Percentiles rank a stretch among this genome's conserved stretches.
These are phyloP conservation scores for Xenopus laevis DNA, from an alignment of 2,113 vertebrate genomes.

Conservation along the genomic window DNA sequence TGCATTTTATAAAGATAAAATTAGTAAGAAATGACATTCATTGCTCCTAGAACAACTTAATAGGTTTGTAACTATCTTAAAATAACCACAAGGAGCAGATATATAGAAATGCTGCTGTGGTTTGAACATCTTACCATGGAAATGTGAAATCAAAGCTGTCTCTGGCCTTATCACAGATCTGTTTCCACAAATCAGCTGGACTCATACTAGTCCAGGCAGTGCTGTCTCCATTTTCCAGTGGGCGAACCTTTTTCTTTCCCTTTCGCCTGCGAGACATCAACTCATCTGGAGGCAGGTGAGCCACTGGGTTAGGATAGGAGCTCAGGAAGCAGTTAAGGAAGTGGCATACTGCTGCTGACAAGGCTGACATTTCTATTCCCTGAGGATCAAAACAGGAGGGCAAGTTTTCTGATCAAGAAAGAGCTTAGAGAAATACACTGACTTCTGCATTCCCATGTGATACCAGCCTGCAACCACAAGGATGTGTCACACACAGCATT, in stretches of 20 bases:
- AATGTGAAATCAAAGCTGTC: conserved; percentile 65
- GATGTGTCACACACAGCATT: no score
- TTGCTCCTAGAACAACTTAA: no score
- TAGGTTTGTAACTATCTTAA: no score
- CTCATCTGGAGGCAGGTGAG: conserved; percentile 59
- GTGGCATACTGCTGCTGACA: conserved; percentile 73
- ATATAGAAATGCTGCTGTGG: no score
- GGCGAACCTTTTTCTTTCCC: conserved; percentile 40
- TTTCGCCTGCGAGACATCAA: conserved; percentile 37
- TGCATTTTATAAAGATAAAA: no score
- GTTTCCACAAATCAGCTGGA: conserved; percentile 68
- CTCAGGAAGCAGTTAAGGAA: conserved; percentile 76
- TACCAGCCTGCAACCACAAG: no score
- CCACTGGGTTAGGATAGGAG: conserved; percentile 59
- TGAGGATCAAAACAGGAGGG: conserved; percentile 26
- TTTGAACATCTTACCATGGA: conserved; percentile 21
- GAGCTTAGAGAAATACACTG: not conserved
- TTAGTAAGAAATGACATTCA: no score
- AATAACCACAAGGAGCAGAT: no score
- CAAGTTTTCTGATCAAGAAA: not conserved
- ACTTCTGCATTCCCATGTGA: no score
- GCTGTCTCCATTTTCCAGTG: conserved; percentile 54
- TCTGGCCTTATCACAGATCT: conserved; percentile 64
- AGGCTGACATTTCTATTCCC: conserved; percentile 67
- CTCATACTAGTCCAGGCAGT: conserved; percentile 63